Evolutionary conservation across 1,140 invertebrate genomes (phyloP).

Genomic region (Semibalanus balanoides): DNA sequence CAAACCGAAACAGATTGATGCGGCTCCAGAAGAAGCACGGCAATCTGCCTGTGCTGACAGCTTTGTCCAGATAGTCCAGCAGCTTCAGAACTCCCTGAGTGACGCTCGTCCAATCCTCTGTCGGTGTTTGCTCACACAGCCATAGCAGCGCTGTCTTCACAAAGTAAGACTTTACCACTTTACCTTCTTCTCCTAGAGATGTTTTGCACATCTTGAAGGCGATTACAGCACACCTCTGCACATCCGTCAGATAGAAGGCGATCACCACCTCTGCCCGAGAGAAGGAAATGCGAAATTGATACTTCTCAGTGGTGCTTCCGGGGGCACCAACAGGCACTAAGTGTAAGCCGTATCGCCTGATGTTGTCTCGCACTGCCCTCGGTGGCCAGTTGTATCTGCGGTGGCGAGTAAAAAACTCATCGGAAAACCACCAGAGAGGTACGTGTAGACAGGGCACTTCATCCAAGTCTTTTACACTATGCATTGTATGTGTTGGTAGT

Average conservation of each 20-base stretch:
- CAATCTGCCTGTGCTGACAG: not conserved
- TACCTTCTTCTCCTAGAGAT: not conserved
- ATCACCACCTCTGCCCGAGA: too few relatives aligned
- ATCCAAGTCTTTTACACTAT: too few relatives aligned
- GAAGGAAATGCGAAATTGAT: too few relatives aligned
- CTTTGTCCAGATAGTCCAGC: not conserved
- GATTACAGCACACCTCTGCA: not conserved
- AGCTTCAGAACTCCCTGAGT: not conserved
- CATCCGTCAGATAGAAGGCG: not conserved
- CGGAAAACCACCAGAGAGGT: too few relatives aligned
- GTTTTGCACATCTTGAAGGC: not conserved
- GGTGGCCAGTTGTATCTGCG: too few relatives aligned
- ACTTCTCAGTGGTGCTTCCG: too few relatives aligned
- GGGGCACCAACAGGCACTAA: too few relatives aligned
- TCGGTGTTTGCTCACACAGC: not conserved
- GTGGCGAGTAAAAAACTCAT: too few relatives aligned
- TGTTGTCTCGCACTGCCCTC: too few relatives aligned
- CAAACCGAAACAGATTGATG: not conserved
- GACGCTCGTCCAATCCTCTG: not conserved
- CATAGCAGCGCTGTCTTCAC: not conserved
- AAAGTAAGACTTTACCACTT: not conserved
- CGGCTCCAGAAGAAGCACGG: not conserved
- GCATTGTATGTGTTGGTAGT: too few relatives aligned
- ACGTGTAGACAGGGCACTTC: too few relatives aligned
- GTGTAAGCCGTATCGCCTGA: too few relatives aligned